Evolutionary conservation across 2,888 invertebrate genomes (phyloP).

Genomic region (Apodemia hepburni): DNA sequence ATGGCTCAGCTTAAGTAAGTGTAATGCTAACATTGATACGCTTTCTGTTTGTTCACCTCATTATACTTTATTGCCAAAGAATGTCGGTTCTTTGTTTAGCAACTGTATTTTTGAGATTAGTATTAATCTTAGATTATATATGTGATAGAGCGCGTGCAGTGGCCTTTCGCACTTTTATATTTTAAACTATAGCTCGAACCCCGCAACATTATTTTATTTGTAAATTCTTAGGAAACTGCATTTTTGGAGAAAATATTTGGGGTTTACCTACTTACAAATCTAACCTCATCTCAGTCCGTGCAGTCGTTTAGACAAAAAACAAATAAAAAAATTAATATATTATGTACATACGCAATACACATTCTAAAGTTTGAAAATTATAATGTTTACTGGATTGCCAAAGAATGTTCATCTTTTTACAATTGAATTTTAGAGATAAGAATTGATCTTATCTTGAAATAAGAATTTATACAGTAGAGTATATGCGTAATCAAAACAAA

Average conservation of each 20-base stretch:
- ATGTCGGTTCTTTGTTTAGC: constrained; percentile 32
- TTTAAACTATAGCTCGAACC: no score
- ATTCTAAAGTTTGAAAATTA: no score
- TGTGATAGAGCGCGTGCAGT: background rate
- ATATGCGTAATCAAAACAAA: no score
- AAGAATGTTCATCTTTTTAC: constrained; percentile 34
- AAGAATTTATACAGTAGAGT: background rate
- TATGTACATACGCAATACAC: no score
- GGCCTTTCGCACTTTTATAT: no score
- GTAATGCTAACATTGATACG: constrained; percentile 43
- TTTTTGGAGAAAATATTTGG: no score
- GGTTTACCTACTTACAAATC: no score
- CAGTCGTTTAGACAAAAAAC: no score
- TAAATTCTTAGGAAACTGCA: no score
- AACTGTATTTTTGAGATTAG: constrained; percentile 34
- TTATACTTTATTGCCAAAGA: constrained; percentile 37
- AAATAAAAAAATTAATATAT: no score
- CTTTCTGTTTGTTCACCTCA: constrained; percentile 43
- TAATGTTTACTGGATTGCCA: constrained; percentile 21
- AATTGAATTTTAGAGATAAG: constrained; percentile 33
- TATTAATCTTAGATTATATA: constrained; percentile 8
- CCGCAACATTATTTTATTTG: no score
- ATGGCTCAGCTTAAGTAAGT: constrained; percentile 36
- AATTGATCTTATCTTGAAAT: constrained; percentile 16
- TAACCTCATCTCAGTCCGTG: no score